Evolutionary conservation across 2,888 invertebrate species (phyloP).

Genomic region (Archips crataeganus): DNA sequence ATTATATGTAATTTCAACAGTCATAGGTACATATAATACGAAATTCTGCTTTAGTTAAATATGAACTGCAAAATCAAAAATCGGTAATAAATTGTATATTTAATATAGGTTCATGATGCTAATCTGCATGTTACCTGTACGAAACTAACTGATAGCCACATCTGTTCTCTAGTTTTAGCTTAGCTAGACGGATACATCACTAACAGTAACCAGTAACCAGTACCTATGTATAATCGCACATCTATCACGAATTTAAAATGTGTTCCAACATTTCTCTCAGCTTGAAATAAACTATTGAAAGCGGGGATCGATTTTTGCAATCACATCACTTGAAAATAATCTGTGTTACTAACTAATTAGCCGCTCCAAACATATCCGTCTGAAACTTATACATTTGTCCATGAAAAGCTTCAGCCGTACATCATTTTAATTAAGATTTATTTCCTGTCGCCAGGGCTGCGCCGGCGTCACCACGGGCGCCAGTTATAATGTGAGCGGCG

Average conservation of each 20-base stretch:
- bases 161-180: too few relatives aligned
- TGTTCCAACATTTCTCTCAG: neutral
- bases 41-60: neutral
- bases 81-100: too few relatives aligned
- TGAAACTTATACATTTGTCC: constrained; percentile 16
- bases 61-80: too few relatives aligned
- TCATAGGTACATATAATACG: neutral
- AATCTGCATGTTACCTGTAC: too few relatives aligned
- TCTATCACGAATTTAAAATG: neutral
- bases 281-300: neutral
- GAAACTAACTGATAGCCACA: too few relatives aligned
- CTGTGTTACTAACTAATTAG: constrained; percentile 13
- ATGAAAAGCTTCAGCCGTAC: constrained; percentile 19
- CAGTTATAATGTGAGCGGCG: constrained; percentile 83
- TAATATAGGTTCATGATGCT: neutral
- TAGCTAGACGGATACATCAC: too few relatives aligned
- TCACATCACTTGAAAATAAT: too few relatives aligned
- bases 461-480: constrained; percentile 63
- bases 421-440: constrained; percentile 42
- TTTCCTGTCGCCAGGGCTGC: constrained; percentile 70
- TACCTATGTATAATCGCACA: neutral
- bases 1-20: neutral
- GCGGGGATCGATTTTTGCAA: too few relatives aligned
- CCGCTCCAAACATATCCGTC: constrained; percentile 3
- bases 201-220: too few relatives aligned